A percentile compares a stretch with the other conserved stretches of the same genome.
These are phyloP conservation scores for Geophilus truncorum DNA, from an alignment of 2,888 invertebrate species.

Conservation along the genomic window DNA sequence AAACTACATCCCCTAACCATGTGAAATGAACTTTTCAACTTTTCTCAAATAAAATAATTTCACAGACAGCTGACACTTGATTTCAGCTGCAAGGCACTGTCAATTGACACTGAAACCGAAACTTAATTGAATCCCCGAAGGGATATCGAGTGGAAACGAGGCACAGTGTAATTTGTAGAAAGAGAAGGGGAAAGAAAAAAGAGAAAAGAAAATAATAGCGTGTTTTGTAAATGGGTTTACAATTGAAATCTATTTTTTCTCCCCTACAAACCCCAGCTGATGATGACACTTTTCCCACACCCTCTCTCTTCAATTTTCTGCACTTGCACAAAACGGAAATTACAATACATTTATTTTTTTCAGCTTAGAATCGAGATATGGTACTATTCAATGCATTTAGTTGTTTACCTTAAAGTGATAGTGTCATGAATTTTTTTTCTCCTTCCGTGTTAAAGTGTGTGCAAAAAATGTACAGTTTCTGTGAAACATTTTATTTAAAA, in stretches of 20 bases:
- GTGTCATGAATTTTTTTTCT: no score
- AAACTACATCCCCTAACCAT: no score
- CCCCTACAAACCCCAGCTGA: not conserved
- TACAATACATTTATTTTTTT: not conserved
- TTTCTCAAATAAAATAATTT: not conserved
- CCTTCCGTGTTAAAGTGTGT: no score
- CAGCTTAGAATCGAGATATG: no score
- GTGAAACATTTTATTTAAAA: no score
- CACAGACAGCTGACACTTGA: not conserved
- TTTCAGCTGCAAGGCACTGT: not conserved
- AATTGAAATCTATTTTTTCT: not conserved
- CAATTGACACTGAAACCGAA: not conserved
- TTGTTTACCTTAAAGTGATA: no score
- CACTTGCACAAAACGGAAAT: not conserved
- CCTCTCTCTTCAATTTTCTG: not conserved
- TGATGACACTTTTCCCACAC: not conserved
- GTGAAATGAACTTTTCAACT: no score
- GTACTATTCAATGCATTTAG: no score
- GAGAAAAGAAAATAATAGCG: not conserved
- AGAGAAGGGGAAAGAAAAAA: not conserved
- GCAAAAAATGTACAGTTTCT: no score
- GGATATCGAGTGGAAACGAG: not conserved
- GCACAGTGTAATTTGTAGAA: not conserved
- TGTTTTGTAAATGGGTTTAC: conserved; percentile 4
- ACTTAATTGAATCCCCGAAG: not conserved